Conservation (phyloP, 1,140 invertebrate genomes). For the Euura saliciscinereae region DNA sequence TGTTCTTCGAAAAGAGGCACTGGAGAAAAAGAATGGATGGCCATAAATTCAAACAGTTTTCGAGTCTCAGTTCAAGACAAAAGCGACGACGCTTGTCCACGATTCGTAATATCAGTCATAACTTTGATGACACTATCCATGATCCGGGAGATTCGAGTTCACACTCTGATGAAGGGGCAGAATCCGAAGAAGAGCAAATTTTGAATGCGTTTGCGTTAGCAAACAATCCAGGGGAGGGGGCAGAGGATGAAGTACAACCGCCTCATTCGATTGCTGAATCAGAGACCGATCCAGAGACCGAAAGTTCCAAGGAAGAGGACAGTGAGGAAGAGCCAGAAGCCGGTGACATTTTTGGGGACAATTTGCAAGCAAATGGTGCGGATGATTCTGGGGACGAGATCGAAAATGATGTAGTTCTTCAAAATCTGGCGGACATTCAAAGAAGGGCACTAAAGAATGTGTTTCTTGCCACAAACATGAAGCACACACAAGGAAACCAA, state of each 20-base stretch:
- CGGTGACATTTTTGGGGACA: background rate
- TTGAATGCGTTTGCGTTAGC: background rate
- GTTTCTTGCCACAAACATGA: background rate
- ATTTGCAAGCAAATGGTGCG: background rate
- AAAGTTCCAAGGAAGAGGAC: background rate
- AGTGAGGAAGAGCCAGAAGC: background rate
- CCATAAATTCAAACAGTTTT: background rate
- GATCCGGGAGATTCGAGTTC: background rate
- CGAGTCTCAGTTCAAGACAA: background rate
- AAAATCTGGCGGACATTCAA: background rate
- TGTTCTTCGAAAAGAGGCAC: background rate
- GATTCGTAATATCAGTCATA: background rate
- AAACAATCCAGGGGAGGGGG: background rate
- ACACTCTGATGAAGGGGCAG: background rate
- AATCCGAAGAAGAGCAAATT: conserved; percentile 3
- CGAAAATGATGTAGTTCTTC: background rate
- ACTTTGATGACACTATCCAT: background rate
- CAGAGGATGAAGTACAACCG: background rate
- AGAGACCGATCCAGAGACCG: background rate
- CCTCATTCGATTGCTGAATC: conserved; percentile 1
- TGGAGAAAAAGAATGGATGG: background rate
- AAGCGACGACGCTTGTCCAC: background rate
- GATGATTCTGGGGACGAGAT: background rate
- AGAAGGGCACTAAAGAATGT: background rate
- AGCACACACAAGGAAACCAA: background rate